Evolutionary conservation across 2,113 vertebrate species (phyloP), one percentile per base, ranked within the genome.

Genomic region (Trochalopteron elliotii): DNA sequence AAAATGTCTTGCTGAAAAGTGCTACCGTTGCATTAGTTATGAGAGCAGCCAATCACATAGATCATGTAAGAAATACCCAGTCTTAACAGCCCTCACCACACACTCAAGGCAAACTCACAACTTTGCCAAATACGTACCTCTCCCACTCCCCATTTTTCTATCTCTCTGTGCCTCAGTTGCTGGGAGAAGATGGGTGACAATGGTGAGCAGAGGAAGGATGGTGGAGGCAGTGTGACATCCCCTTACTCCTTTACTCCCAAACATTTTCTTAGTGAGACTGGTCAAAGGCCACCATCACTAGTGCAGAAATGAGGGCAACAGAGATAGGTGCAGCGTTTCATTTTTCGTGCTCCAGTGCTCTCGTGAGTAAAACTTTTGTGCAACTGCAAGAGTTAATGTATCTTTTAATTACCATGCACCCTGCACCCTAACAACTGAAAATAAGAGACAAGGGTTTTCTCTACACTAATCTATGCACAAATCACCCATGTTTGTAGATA

Each of bases 101-200:
- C 27, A 22, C 17, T 50, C 52, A 20, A 2, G 25, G 24, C 8
- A 33, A 69, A 16, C 20, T 35, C 23, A 33, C 7, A 10, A 33
- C 30, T 75, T 42, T 50, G 20, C 6, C 31, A 15, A 23, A 21
- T 42, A 7, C 0, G 0, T 28, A 16, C 6, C 15, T 57, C 37
- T 39, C 71, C 17, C 8, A 6, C 5, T 80, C 31, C 31, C 11
- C 9, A 5, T 31, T 86, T 52, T 27, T 33, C 14, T 70, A 19
- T 55, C 22, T 85, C 23, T 11, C 6, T 23, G 5, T 60, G 12
- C 22, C 28, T 86, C 53, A 44, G 16, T 15, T 85, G 8, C 57
- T 52, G 8, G 37, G 23, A 75, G 44, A 76, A 82, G 7, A 15
- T 28, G 11, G 30, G 9, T 55, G 74, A 64, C 14, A 68, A 42